Conservation (phyloP, 2,113 vertebrate species). For the Hemichromis elongatus region DNA sequence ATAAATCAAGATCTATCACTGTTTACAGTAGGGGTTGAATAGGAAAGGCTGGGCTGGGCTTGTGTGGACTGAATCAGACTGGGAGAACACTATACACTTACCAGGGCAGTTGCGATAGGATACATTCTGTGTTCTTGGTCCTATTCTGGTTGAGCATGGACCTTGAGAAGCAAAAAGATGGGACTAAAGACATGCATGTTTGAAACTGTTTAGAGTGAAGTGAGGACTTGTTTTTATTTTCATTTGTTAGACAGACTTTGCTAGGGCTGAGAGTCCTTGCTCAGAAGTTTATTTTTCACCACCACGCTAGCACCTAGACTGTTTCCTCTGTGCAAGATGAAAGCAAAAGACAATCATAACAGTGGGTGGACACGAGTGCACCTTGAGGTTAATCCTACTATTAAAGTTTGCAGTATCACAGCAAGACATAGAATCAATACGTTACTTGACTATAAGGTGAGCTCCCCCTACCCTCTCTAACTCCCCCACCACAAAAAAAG, state of each 20-base stretch:
- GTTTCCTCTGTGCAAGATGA: slow-evolving; percentile 25
- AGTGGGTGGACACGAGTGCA: slow-evolving; percentile 46
- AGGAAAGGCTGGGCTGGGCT: slow-evolving; percentile 54
- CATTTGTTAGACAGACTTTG: slow-evolving; percentile 2
- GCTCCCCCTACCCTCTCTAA: neutral
- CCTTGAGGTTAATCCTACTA: slow-evolving; percentile 57
- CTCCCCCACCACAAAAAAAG: fast-evolving
- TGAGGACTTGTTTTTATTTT: slow-evolving; percentile 20
- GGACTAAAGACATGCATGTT: slow-evolving; percentile 66
- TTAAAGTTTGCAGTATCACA: slow-evolving; percentile 53
- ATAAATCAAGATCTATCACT: slow-evolving; percentile 30
- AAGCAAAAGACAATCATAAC: slow-evolving; percentile 41
- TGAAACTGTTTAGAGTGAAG: slow-evolving; percentile 36
- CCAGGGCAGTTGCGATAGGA: slow-evolving; percentile 72
- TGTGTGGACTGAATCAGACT: slow-evolving; percentile 50
- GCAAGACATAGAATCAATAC: slow-evolving; percentile 53
- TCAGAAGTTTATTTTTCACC: slow-evolving; percentile 4
- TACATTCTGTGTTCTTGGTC: slow-evolving; percentile 71
- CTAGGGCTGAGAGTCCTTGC: slow-evolving; percentile 21
- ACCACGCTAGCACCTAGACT: neutral
- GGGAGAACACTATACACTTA: slow-evolving; percentile 69
- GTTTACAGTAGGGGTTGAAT: slow-evolving; percentile 43
- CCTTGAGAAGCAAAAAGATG: slow-evolving; percentile 74
- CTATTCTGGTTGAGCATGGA: slow-evolving; percentile 73
- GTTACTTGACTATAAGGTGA: slow-evolving; percentile 43